Conservation (phyloP, 2,113 vertebrate species). For the Rana temporaria region DNA sequence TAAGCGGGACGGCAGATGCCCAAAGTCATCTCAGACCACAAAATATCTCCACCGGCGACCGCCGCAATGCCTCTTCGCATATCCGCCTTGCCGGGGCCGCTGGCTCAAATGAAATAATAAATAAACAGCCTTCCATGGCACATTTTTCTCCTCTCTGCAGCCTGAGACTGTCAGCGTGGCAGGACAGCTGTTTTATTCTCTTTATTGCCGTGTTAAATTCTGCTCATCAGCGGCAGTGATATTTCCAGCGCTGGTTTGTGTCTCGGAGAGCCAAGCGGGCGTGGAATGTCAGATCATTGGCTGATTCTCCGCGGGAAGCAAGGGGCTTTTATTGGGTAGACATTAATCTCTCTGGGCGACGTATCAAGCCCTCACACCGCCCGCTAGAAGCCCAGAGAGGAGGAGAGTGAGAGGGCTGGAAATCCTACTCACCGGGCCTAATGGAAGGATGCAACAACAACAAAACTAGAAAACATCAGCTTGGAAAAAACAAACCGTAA, state of each 20-base stretch:
- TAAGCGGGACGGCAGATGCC: not conserved
- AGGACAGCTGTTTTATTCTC: conserved; percentile 43
- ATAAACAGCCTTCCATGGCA: conserved; percentile 1
- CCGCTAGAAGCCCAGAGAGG: not conserved
- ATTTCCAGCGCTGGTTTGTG: conserved; percentile 20
- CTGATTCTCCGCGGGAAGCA: not conserved
- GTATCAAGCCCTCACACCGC: not conserved
- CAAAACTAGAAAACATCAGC: no score
- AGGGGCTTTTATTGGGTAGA: conserved; percentile 2
- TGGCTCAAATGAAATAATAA: conserved; percentile 23
- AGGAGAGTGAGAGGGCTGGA: not conserved
- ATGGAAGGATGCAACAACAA: no score
- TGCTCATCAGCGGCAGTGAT: conserved; percentile 20
- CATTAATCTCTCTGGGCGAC: not conserved
- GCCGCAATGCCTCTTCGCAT: not conserved
- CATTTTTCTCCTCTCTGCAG: conserved; percentile 15
- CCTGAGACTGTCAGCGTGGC: conserved; percentile 21
- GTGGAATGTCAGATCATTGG: not conserved
- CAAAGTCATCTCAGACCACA: not conserved
- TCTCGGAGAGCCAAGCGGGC: conserved; percentile 17
- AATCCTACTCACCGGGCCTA: no score
- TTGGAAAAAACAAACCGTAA: no score
- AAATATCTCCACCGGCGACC: not conserved
- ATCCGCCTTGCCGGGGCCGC: not conserved
- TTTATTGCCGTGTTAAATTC: conserved; percentile 40